A percentile compares a stretch with the other conserved stretches of the same genome.
Conservation (phyloP, 2,888 invertebrate genomes). For the Tineola bisselliella region DNA sequence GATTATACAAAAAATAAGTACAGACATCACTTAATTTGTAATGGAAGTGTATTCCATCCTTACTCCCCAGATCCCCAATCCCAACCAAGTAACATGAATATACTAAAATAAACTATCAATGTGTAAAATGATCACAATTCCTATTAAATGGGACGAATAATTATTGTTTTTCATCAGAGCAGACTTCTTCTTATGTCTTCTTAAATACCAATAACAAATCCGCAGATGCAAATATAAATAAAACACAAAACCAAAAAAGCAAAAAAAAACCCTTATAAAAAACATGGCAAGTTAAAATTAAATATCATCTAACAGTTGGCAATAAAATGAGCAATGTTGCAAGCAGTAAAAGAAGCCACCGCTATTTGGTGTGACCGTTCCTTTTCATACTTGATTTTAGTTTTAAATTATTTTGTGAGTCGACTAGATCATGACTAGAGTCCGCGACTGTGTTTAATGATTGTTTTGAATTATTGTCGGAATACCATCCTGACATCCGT, state of each 20-base stretch:
- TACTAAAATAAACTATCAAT: too few relatives aligned
- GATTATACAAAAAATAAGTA: too few relatives aligned
- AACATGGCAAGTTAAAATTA: not conserved
- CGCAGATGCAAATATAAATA: too few relatives aligned
- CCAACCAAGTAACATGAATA: too few relatives aligned
- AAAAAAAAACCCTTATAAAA: too few relatives aligned
- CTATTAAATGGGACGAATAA: not conserved
- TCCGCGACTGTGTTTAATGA: slow-evolving; percentile 23
- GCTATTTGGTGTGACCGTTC: slow-evolving; percentile 43
- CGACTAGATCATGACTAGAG: slow-evolving; percentile 24
- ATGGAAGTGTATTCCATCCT: too few relatives aligned
- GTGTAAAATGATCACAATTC: not conserved
- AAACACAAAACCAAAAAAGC: too few relatives aligned
- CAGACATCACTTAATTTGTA: too few relatives aligned
- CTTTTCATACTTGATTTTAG: slow-evolving; percentile 21
- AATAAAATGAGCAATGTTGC: slow-evolving; percentile 29
- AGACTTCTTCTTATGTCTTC: too few relatives aligned
- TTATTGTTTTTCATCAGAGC: too few relatives aligned
- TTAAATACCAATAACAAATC: too few relatives aligned
- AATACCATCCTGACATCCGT: slow-evolving; percentile 68
- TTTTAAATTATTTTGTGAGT: slow-evolving; percentile 35
- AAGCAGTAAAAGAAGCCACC: slow-evolving; percentile 44
- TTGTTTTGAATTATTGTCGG: slow-evolving; percentile 19
- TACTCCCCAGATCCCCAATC: too few relatives aligned
- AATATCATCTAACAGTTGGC: slow-evolving; percentile 37